Conservation (phyloP, 2,888 invertebrate genomes). For the Shargacucullia verbasci region DNA sequence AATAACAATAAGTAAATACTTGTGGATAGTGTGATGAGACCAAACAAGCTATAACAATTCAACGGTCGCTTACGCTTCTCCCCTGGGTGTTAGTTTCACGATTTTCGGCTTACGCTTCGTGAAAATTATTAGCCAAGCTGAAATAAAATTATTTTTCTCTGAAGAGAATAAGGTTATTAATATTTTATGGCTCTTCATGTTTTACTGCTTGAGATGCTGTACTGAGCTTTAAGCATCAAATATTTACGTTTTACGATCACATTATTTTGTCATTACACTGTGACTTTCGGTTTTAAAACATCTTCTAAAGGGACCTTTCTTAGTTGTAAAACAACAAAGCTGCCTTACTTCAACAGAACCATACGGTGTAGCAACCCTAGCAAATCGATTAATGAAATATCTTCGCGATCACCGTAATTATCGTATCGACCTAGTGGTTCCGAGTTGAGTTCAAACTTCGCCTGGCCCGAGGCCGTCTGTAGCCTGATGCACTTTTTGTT, state of each 20-base stretch:
- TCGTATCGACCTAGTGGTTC: neutral
- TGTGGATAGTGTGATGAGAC: neutral
- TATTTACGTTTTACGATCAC: constrained; percentile 37
- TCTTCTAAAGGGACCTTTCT: no score
- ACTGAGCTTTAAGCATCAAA: constrained; percentile 37
- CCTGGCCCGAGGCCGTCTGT: no score
- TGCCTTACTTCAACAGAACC: no score
- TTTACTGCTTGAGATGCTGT: constrained; percentile 27
- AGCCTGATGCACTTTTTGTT: constrained; percentile 10
- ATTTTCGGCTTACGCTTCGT: constrained; percentile 42
- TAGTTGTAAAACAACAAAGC: no score
- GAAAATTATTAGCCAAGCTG: constrained; percentile 46
- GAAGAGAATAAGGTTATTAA: constrained; percentile 25
- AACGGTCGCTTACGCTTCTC: constrained; percentile 27
- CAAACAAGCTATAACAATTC: constrained; percentile 25
- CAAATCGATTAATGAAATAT: neutral
- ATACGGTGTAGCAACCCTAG: neutral
- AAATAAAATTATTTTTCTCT: constrained; percentile 45
- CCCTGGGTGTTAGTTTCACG: constrained; percentile 24
- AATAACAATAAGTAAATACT: neutral
- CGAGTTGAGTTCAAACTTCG: neutral
- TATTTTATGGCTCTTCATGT: constrained; percentile 41
- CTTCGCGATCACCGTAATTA: neutral
- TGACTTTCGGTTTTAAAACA: no score
- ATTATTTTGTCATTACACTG: constrained; percentile 23